Evolutionary conservation across 2,797 vertebrate genomes (phyloP).

Genomic region (Dipus sagitta): DNA sequence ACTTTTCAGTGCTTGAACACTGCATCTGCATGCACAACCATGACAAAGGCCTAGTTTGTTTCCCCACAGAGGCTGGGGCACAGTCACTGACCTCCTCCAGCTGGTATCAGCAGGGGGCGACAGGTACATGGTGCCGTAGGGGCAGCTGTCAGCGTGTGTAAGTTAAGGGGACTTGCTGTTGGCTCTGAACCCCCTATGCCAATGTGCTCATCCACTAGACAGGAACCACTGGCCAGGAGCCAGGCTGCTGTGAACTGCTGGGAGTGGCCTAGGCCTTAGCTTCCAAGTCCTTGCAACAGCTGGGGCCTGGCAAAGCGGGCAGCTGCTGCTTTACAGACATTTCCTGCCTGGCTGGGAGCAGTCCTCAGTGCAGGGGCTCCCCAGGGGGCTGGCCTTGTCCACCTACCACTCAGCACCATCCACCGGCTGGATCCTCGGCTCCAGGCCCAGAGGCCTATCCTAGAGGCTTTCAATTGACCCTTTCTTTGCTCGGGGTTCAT

Average conservation of each 20-base stretch:
- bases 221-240: not conserved
- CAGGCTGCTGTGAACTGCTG: not conserved
- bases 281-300: too few relatives aligned
- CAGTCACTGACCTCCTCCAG: conserved; percentile 96
- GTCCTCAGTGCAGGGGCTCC: not conserved
- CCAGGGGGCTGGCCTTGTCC: not conserved
- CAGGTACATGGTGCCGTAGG: conserved; percentile 97
- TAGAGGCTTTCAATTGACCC: not conserved
- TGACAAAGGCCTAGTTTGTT: not conserved
- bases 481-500: not conserved
- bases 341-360: conserved; percentile 42
- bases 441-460: not conserved
- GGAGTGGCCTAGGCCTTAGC: not conserved
- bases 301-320: too few relatives aligned
- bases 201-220: not conserved
- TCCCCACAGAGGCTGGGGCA: not conserved
- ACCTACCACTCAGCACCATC: conserved; percentile 63
- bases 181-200: not conserved
- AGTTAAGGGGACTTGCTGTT: conserved; percentile 89
- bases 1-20: not conserved
- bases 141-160: conserved; percentile 97
- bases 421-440: conserved; percentile 1
- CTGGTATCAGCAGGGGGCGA: conserved; percentile 98
- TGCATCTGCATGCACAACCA: not conserved
- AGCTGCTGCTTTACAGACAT: not conserved